phyloP scores from a whole-genome alignment of 2,888 invertebrate genomes.

The Hemicrepidius hirtus region DNA sequence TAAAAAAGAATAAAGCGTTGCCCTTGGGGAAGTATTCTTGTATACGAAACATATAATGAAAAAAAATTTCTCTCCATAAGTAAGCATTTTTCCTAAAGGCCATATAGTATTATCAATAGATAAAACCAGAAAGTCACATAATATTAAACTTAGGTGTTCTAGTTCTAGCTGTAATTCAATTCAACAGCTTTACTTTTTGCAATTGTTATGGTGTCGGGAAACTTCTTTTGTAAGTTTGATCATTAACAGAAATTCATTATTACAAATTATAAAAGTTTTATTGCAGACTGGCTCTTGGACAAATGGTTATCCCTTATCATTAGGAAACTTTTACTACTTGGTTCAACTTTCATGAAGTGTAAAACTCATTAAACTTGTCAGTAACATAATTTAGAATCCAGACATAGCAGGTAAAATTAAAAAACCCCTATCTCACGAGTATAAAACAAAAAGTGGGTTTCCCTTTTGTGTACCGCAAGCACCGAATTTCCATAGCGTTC shows the following conservation, averaged over 20 bases:
- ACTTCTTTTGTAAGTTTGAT: background rate
- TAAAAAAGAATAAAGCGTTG: constrained; percentile 14
- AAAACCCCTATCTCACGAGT: background rate
- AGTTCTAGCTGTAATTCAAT: background rate
- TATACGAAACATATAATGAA: constrained; percentile 7
- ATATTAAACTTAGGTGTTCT: no score
- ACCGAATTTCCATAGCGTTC: constrained; percentile 8
- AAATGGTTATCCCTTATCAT: background rate
- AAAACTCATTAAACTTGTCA: constrained; percentile 26
- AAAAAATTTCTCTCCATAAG: constrained; percentile 14
- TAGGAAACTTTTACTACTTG: constrained; percentile 5
- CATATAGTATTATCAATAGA: background rate
- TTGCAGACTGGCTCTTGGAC: background rate
- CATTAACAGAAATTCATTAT: constrained; percentile 2
- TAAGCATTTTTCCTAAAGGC: constrained; percentile 4
- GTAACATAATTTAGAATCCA: constrained; percentile 2
- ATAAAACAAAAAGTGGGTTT: background rate
- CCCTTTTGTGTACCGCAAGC: constrained; percentile 6
- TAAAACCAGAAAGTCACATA: background rate
- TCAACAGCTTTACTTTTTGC: background rate
- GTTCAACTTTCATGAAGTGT: background rate
- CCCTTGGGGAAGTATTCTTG: constrained; percentile 1
- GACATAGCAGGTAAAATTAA: background rate
- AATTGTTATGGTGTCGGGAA: background rate
- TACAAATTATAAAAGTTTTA: constrained; percentile 10